These are phyloP conservation scores for Tursiops truncatus DNA, from an alignment of 2,113 vertebrate species.

Conservation along the genomic window DNA sequence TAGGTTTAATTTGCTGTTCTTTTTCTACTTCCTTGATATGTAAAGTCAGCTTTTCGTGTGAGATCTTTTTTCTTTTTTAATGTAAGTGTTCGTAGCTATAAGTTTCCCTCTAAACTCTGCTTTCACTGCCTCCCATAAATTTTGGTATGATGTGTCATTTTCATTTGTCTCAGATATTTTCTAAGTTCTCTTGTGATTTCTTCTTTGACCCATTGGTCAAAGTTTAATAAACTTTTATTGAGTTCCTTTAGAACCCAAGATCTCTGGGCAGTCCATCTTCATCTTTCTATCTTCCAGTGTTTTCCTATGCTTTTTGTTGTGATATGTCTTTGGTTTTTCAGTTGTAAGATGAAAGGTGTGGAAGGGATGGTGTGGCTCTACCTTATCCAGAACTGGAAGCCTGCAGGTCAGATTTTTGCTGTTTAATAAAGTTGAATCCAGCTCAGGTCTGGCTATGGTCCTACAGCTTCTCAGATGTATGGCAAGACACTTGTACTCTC, in stretches of 20 bases:
- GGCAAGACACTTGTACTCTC: neutral
- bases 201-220: neutral
- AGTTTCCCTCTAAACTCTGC: neutral
- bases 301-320: neutral
- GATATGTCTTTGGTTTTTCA: neutral
- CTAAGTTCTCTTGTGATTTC: neutral
- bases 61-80: neutral
- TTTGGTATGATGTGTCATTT: neutral
- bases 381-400: neutral
- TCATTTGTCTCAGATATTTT: neutral
- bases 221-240: neutral
- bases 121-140: neutral
- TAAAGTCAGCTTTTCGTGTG: neutral
- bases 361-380: neutral
- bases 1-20: neutral
- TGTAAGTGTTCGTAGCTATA: neutral
- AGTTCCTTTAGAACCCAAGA: neutral
- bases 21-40: neutral
- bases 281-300: neutral
- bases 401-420: neutral
- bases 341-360: neutral
- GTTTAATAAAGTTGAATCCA: neutral
- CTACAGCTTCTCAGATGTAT: neutral
- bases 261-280: neutral
- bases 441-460: neutral